Conservation (phyloP, 2,113 vertebrate genomes). For the Porphyrio hochstetteri region DNA sequence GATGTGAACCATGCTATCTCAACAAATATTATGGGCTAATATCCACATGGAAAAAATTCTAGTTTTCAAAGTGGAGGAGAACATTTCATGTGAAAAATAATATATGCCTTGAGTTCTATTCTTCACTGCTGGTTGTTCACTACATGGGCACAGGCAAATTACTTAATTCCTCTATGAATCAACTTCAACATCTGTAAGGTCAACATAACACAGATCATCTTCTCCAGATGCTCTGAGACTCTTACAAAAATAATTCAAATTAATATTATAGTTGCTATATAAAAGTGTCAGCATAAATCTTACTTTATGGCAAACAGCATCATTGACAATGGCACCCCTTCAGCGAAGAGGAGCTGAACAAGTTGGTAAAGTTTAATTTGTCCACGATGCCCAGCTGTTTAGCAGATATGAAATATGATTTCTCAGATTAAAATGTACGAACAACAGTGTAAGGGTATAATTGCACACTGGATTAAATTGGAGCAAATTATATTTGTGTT, state of each 20-base stretch:
- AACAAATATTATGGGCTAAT: neutral
- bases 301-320: neutral
- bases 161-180: constrained; percentile 36
- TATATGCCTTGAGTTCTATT: neutral
- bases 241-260: constrained; percentile 19
- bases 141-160: constrained; percentile 25
- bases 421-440: neutral
- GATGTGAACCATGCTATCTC: neutral
- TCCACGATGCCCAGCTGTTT: neutral
- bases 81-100: neutral
- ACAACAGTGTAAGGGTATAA: neutral
- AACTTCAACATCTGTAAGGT: constrained; percentile 57
- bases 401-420: neutral
- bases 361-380: neutral
- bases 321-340: neutral
- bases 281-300: neutral
- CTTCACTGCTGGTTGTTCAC: constrained; percentile 25
- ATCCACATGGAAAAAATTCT: neutral
- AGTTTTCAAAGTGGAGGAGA: neutral
- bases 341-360: neutral
- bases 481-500: neutral
- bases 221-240: constrained; percentile 5
- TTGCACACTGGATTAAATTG: neutral
- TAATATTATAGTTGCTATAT: constrained; percentile 7
- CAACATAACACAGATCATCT: neutral